Base-by-base conservation (phyloP, 2,113 vertebrate species). In the Corythornis vintsioides region DNA sequence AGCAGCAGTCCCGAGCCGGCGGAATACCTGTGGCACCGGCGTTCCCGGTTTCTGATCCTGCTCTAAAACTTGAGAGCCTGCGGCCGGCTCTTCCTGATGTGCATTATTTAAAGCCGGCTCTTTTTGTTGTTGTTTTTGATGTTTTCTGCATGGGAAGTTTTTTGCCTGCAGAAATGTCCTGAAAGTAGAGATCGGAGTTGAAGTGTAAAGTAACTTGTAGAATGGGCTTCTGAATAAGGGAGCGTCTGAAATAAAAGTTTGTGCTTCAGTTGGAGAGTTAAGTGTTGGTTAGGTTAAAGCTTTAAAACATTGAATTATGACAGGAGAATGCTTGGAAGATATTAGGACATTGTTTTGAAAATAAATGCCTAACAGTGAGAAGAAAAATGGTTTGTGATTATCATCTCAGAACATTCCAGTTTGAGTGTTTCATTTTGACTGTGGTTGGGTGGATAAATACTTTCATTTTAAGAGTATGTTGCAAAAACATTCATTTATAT, bases 1-100 rank as follows among this genome's bases (percentile, higher is more conserved):
- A 0, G 1, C 4, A 8, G 72, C 83, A 0, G 35, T 43, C 40
- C 67, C 0, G 69, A 3, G 0, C 0, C 29, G 35, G 13, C 1
- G 55, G 15, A 25, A 6, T 7, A 10, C 22, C 29, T 11, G 4
- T 5, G 57, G 45, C 8, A 19, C 9, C 42, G 42, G 40, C 17
- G 33, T 4, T 45, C 3, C 35, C 60, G 42, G 21, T 4, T 33
- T 7, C 70, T 18, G 48, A 0, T 18, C 29, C 2, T 6, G 59
- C 83, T 61, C 80, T 0, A 72, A 4, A 2, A 6, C 19, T 2
- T 2, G 56, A 1, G 33, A 4, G 31, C 9, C 19, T 33, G 26
- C 64, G 2, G 2, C 65, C 25, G 5, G 29, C 64, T 40, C 11
- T n/a, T 7, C 13, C 64, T 15, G 3, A 6, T 1, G 13, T 2